phyloP scores from a whole-genome alignment of 1,140 invertebrate genomes.

The Diploscapter pachys region DNA sequence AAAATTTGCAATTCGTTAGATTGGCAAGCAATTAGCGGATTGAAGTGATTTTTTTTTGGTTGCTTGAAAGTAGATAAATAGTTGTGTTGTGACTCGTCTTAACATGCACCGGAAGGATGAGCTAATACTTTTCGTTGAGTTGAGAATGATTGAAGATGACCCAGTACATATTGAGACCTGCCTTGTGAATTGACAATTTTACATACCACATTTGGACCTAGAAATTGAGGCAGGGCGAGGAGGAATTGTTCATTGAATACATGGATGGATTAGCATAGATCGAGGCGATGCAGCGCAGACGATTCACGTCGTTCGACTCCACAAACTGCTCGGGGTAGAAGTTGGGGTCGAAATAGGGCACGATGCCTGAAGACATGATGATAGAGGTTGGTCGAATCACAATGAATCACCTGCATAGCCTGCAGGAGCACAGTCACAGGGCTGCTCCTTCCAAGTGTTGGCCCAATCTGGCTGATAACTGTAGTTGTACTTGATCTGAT shows the following conservation, averaged over 20 bases:
- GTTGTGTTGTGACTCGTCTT: too few relatives aligned
- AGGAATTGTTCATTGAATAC: slow-evolving; percentile 31
- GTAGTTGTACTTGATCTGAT: slow-evolving; percentile 29
- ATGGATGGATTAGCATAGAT: slow-evolving; percentile 40
- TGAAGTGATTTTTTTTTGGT: too few relatives aligned
- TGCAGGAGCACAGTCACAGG: slow-evolving; percentile 44
- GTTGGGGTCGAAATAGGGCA: slow-evolving; percentile 40
- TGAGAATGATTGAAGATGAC: too few relatives aligned
- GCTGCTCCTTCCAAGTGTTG: slow-evolving; percentile 39
- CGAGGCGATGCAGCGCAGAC: slow-evolving; percentile 30
- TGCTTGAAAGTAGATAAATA: too few relatives aligned
- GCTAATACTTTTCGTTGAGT: too few relatives aligned
- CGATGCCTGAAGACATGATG: slow-evolving; percentile 30
- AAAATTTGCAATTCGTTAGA: too few relatives aligned
- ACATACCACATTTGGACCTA: background rate
- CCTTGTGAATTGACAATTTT: too few relatives aligned
- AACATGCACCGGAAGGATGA: too few relatives aligned
- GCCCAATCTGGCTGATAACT: slow-evolving; percentile 44
- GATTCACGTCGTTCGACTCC: slow-evolving; percentile 32
- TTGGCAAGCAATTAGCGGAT: too few relatives aligned
- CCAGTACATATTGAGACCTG: too few relatives aligned
- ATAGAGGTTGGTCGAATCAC: slow-evolving; percentile 2
- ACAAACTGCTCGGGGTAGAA: slow-evolving; percentile 40
- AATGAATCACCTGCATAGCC: slow-evolving; percentile 34
- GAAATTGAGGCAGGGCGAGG: slow-evolving; percentile 37